Base-by-base conservation (phyloP, 2,113 vertebrate genomes). In the Microcebus murinus region DNA sequence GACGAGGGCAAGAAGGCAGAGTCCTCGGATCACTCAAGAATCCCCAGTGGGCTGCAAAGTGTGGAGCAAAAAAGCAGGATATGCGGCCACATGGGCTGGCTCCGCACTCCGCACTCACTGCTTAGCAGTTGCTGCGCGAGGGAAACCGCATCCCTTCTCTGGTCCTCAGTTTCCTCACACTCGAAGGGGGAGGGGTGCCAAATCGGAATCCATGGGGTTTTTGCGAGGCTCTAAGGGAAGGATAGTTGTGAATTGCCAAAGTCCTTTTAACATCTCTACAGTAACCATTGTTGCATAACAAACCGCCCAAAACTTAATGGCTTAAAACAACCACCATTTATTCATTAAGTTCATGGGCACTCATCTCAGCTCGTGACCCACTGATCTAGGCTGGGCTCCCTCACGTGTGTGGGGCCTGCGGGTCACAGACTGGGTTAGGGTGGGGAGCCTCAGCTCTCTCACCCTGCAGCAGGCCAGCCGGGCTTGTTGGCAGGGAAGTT, bases 401-500 rank as follows among this genome's bases (percentile, higher is more conserved):
- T 55, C 21, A 3, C 27, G 1, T 13, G 29, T 10, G 17, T 27
- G 23, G 11, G 55, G n/a, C 34, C 8, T 3, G 34, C 55, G 76
- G 67, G 42, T n/a, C 76, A n/a, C 0, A 10, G 36, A 21, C 8
- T 23, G 83, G 55, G 6, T 8, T 8, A 13, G 48, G 39, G 1
- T 4, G 6, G 42, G 36, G 27, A 3, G 11, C 23, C 39, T 77
- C 27, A 20, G 74, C n/a, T n/a, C 4, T n/a, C 48, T 90, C 17
- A 0, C 12, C 63, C 15, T 50, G 20, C 42, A 80, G 45, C 23
- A 79, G 68, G 68, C 86, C 13, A 29, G 61, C 74, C 0, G 0
- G 42, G 42, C 45, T 79, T 2, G 12, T 25, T 67, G 57, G 6
- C 0, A 4, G 0, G 9, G 52, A 27, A 4, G 27, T 1, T 9